Evolutionary conservation across 2,113 vertebrate species (phyloP).

Genomic region (Pagrus major): DNA sequence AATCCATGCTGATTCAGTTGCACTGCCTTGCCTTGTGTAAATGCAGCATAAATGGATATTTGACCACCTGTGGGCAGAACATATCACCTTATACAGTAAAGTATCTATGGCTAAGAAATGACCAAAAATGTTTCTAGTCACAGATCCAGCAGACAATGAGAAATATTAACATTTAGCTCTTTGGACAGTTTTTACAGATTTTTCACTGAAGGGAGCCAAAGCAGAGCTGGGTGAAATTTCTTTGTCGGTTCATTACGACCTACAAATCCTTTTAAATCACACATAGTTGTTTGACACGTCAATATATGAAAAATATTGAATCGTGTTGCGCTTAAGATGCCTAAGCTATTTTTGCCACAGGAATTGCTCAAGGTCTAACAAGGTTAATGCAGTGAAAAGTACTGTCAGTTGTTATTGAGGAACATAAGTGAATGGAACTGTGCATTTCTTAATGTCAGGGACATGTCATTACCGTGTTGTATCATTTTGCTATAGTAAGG

Average conservation of each 20-base stretch:
- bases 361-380: neutral
- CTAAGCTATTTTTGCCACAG: neutral
- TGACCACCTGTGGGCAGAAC: neutral
- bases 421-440: neutral
- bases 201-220: no score
- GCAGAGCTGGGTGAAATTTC: no score
- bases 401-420: neutral
- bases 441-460: slow-evolving; percentile 4
- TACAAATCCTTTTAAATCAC: neutral
- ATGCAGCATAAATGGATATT: neutral
- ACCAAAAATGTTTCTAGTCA: neutral
- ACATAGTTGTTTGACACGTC: neutral
- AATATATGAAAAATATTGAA: neutral
- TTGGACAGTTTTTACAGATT: neutral
- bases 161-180: neutral
- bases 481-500: slow-evolving; percentile 4
- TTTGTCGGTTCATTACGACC: neutral
- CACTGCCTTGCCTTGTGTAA: neutral
- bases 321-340: neutral
- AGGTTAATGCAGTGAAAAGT: neutral
- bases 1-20: neutral
- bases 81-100: neutral
- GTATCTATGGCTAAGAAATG: no score
- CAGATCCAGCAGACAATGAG: neutral
- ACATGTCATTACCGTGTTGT: neutral